Conservation (phyloP, 2,113 vertebrate genomes). For the Gymnogyps californianus region DNA sequence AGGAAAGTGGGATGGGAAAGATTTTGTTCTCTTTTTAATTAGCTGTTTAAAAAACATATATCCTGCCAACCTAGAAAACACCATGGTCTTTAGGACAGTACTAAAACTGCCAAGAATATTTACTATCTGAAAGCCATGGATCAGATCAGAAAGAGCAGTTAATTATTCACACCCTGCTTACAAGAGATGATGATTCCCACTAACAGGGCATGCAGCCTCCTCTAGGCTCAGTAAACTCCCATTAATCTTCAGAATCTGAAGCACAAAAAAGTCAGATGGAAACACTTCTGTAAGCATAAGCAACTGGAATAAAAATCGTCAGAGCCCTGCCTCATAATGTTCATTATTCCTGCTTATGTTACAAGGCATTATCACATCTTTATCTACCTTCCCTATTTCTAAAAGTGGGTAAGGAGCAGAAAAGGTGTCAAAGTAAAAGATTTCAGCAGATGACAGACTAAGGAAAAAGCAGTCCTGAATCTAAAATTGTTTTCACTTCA, state of each 20-base stretch:
- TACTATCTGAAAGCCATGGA: not conserved
- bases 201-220: not conserved
- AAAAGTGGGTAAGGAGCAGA: not conserved
- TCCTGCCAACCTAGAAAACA: not conserved
- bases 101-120: not conserved
- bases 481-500: not conserved
- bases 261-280: not conserved
- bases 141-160: not conserved
- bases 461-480: not conserved
- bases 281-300: not conserved
- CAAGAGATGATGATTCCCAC: not conserved
- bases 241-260: not conserved
- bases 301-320: not conserved
- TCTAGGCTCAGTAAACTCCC: not conserved
- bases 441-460: not conserved
- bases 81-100: not conserved
- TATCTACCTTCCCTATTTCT: not conserved
- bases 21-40: not conserved
- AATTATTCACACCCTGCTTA: not conserved
- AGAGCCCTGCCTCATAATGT: not conserved
- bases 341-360: not conserved
- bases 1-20: not conserved
- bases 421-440: not conserved
- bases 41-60: not conserved
- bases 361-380: not conserved